Base-by-base conservation (phyloP, 2,888 invertebrate species). In the Phengaris arion region DNA sequence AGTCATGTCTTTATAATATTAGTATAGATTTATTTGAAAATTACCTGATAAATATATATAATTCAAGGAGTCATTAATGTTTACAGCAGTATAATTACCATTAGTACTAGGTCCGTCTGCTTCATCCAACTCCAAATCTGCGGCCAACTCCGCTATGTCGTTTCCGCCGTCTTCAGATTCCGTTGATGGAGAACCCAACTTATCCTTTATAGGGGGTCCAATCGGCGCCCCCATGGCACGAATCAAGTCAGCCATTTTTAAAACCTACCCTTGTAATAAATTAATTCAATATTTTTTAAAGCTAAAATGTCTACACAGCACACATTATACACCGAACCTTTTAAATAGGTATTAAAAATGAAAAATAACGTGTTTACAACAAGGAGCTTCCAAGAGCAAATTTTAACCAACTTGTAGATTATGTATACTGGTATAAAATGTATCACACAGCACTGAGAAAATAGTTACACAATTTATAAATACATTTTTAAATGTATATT, bases 111-210 rank as follows among this genome's bases (percentile, higher is more conserved):
- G 95, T 74, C 96, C 94, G 90, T 96, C 96, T 74, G 95, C 94
- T 87, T 96, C 96, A 82, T 96, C 96, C 74, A 95, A 90, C 84
- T 96, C 96, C 78, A 95, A 89, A 86, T 96, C 96, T 75, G 95
- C 95, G 35, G 94, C 94, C 79, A 95, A 87, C 83, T 95, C 95
- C 13, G 94, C 94, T 80, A 95, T 86, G 82, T 95, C 95, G 70
- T 94, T 95, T 82, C 96, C 96, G 68, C 97, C 97, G 86, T 97
- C 97, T 83, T 97, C 97, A 77, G 97, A 97, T 84, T 97, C 97
- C 77, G 97, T 97, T 81, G 97, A 97, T 70, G 97, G 97, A 77
- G 97, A 97, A 80, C 97, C 97, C 81, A 96, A 91, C 91, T 96
- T 96, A 90, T 96, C 96, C 93, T 96, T 96, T 82, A 93, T 91